Evolutionary conservation across 1,140 invertebrate species (phyloP), one percentile per base, ranked within the genome.

Genomic region (Capitella teleta): DNA sequence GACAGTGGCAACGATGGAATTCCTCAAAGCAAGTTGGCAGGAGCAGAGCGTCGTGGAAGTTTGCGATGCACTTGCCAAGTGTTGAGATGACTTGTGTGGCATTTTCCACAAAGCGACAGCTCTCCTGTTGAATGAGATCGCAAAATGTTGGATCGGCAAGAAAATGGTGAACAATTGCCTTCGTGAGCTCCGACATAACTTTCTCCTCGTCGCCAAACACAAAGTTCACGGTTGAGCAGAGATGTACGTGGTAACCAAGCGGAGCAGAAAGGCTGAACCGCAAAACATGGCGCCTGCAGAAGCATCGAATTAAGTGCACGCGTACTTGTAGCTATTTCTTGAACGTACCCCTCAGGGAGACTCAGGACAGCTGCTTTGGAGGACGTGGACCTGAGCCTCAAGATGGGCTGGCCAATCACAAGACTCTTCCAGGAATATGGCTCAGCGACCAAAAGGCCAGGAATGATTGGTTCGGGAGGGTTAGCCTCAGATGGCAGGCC

Each of bases 391-490:
- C 61, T 51, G 8, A 72, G 49, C 8, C 64, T 45, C 2, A 72
- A 56, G 23, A 70, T 61, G n/a, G 69, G 67, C 45, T 70, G 66
- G 6, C 68, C 68, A 30, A 61, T 66, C 1, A 67, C 61, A 5
- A 72, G 52, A 53, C 61, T 63, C 51, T 72, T 72, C 69, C 69
- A 72, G 1, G 68, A 72, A 43, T 69, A 68, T 0, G 68, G 66
- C 47, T 72, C 69, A 18, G 66, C 68, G 26, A 67, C 59, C 34
- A 72, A 50, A 3, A 62, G 58, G 8, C 67, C 69, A 14, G 62
- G 61, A 2, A 52, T 57, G 2, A 68, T 54, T 8, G 59, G 58
- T 5, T 43, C 49, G 28, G 57, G 54, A 6, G 57, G 58, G 2
- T 52, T 34, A n/a, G 25, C 5, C 45, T 52, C 51, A 48, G n/a